Conservation (phyloP, 2,888 invertebrate genomes). For the Megastigmus dorsalis region DNA sequence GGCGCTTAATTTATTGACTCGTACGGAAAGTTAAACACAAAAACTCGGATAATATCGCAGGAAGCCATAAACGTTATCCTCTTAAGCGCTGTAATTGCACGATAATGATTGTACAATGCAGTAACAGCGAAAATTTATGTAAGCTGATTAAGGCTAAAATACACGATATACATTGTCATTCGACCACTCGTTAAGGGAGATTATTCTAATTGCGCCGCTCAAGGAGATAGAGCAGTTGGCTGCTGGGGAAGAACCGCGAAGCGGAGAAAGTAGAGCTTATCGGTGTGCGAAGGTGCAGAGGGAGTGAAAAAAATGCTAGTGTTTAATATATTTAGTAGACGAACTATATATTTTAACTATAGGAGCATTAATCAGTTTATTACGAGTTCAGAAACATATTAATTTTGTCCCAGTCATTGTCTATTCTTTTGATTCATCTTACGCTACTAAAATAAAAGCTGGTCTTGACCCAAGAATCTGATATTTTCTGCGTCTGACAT, state of each 20-base stretch:
- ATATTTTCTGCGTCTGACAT: too few species aligned
- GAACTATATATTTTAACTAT: too few species aligned
- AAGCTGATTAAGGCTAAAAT: slow-evolving; percentile 45
- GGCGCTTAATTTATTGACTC: background rate
- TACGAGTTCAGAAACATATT: too few species aligned
- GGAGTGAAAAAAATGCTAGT: slow-evolving; percentile 4
- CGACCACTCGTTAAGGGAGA: slow-evolving; percentile 52
- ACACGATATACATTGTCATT: slow-evolving; percentile 49
- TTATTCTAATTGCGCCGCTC: slow-evolving; percentile 54
- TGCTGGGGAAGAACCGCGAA: background rate
- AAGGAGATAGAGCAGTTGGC: slow-evolving; percentile 37
- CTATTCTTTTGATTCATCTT: too few species aligned
- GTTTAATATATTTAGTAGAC: too few species aligned
- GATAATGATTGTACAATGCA: slow-evolving; percentile 22
- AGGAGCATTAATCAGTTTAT: too few species aligned
- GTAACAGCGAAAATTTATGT: slow-evolving; percentile 36
- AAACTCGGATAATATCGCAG: background rate
- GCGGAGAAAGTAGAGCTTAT: background rate
- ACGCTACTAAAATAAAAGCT: too few species aligned
- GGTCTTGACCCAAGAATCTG: too few species aligned
- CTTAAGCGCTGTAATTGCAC: slow-evolving; percentile 17
- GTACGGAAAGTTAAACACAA: too few species aligned
- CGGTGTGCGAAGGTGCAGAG: background rate
- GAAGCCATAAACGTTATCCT: slow-evolving; percentile 1
- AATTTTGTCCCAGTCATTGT: too few species aligned